These are phyloP conservation scores for Crossoptilon crossoptilon DNA, from an alignment of 2,797 vertebrate genomes.

Conservation along the genomic window DNA sequence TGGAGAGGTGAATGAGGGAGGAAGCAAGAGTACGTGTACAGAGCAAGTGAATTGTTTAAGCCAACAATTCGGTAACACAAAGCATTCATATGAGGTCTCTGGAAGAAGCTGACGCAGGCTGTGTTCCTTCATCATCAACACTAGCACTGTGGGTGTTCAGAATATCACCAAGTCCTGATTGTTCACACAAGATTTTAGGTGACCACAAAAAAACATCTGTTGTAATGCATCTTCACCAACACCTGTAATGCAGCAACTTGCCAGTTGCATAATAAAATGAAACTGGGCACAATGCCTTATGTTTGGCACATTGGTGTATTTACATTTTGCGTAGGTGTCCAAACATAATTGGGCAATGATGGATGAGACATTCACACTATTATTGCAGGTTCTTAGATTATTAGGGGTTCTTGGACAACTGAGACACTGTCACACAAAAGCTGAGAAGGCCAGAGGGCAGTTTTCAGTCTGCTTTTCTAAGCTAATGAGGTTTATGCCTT, in stretches of 20 bases:
- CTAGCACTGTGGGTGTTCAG: neutral
- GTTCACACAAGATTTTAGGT: slow-evolving; percentile 22
- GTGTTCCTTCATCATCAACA: neutral
- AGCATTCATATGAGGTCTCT: neutral
- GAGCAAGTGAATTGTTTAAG: neutral
- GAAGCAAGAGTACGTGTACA: neutral
- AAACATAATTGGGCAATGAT: slow-evolving; percentile 7
- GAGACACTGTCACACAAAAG: slow-evolving; percentile 38
- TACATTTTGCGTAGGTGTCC: slow-evolving; percentile 23
- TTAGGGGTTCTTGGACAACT: slow-evolving; percentile 54
- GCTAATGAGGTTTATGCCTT: slow-evolving; percentile 33
- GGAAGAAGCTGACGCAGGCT: slow-evolving; percentile 3
- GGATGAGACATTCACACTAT: slow-evolving; percentile 56
- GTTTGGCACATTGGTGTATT: slow-evolving; percentile 47
- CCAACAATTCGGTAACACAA: neutral
- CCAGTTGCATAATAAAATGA: slow-evolving; percentile 60
- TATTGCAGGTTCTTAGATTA: slow-evolving; percentile 35
- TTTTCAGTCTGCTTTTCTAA: neutral
- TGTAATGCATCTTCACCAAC: slow-evolving; percentile 26
- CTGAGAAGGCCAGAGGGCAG: slow-evolving; percentile 8
- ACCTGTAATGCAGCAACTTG: slow-evolving; percentile 22
- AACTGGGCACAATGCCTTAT: slow-evolving; percentile 11
- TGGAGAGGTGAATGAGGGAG: neutral
- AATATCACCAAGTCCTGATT: neutral
- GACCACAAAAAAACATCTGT: neutral